Percentiles rank a stretch among this genome's conserved stretches.
Evolutionary conservation across 2,888 invertebrate genomes (phyloP).

Genomic region (Tubulanus polymorphus): DNA sequence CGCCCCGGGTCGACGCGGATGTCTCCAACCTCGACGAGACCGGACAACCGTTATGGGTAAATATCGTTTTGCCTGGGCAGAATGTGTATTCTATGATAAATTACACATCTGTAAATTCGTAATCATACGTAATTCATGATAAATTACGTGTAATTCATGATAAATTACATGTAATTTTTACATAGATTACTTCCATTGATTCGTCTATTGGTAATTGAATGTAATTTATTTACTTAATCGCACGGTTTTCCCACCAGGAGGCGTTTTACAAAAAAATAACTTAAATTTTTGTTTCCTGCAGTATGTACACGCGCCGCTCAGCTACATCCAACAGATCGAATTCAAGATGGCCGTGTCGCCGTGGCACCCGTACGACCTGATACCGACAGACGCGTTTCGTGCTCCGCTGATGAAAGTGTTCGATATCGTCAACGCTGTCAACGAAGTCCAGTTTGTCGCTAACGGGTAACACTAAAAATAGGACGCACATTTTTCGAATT

Average conservation of each 20-base stretch:
- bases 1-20: background rate
- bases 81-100: too few relatives aligned
- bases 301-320: slow-evolving; percentile 56
- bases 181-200: too few relatives aligned
- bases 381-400: slow-evolving; percentile 84
- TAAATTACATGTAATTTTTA: too few relatives aligned
- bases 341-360: slow-evolving; percentile 70
- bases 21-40: slow-evolving; percentile 1
- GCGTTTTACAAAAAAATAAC: background rate
- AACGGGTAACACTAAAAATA: too few relatives aligned
- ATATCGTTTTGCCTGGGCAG: slow-evolving; percentile 4
- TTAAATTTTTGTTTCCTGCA: slow-evolving; percentile 23
- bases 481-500: too few relatives aligned
- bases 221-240: too few relatives aligned
- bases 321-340: slow-evolving; percentile 56
- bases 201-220: too few relatives aligned
- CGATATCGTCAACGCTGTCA: slow-evolving; percentile 76
- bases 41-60: slow-evolving; percentile 30
- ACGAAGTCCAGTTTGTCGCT: slow-evolving; percentile 82
- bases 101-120: too few relatives aligned
- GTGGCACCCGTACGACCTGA: slow-evolving; percentile 72
- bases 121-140: too few relatives aligned
- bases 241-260: too few relatives aligned
- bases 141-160: too few relatives aligned
- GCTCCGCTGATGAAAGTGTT: slow-evolving; percentile 87